A percentile compares a stretch with the other conserved stretches of the same genome.
Conservation (phyloP, 2,888 invertebrate species). For the Apomyelois bistriatella region DNA sequence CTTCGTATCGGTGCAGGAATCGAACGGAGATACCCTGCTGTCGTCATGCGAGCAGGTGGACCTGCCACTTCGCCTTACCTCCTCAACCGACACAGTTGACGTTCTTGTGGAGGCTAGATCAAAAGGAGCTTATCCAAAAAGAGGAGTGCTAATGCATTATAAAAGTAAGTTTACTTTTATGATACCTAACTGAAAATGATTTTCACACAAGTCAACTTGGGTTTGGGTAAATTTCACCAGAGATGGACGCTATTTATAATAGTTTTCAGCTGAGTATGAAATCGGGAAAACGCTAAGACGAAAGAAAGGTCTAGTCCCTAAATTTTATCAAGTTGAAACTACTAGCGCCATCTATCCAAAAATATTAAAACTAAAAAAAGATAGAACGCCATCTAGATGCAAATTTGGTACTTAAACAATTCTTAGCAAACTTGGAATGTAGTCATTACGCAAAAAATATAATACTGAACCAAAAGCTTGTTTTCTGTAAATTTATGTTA, state of each 20-base stretch:
- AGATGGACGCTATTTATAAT: too few species aligned
- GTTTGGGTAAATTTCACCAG: too few species aligned
- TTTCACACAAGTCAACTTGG: too few species aligned
- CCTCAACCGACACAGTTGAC: slow-evolving; percentile 67
- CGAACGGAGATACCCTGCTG: slow-evolving; percentile 64
- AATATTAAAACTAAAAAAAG: neutral
- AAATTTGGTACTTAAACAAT: neutral
- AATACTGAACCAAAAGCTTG: too few species aligned
- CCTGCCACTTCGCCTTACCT: slow-evolving; percentile 68
- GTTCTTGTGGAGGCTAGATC: slow-evolving; percentile 70
- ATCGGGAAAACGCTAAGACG: too few species aligned
- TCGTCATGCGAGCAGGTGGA: slow-evolving; percentile 79
- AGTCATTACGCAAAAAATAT: too few species aligned
- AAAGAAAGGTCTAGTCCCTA: too few species aligned
- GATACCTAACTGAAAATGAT: neutral
- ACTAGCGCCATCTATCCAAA: slow-evolving; percentile 28
- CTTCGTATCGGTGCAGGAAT: slow-evolving; percentile 70
- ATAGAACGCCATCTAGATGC: neutral
- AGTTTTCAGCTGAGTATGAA: too few species aligned
- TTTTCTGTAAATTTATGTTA: too few species aligned
- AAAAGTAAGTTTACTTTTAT: slow-evolving; percentile 65
- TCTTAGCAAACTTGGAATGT: too few species aligned
- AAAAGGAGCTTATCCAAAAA: slow-evolving; percentile 77
- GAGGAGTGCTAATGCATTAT: slow-evolving; percentile 83
- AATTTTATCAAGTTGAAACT: too few species aligned